Evolutionary conservation across 2,113 vertebrate species (phyloP), one percentile per base, ranked within the genome.

Genomic region (Naja naja): DNA sequence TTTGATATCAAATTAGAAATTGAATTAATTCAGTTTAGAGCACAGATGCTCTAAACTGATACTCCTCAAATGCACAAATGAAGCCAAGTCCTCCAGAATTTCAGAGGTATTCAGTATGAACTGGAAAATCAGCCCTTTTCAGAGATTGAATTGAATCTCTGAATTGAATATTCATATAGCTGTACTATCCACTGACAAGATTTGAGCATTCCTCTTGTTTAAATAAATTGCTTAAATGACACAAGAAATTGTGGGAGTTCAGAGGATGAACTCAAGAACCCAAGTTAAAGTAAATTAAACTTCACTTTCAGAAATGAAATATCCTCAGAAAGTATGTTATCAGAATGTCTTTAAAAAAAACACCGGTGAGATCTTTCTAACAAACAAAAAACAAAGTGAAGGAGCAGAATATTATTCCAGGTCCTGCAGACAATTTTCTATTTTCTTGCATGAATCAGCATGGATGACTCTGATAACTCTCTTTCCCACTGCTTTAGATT

Each of bases 311-410:
- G 88, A 93, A 60, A 96, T 89, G 85, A 93, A 95, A 96, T 94
- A 55, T 30, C 45, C 64, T 89, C 53, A 93, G n/a, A 25, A 94
- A 95, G 27, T 74, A 74, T 74, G n/a, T 2, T 45, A 60, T 95
- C 69, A 93, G 95, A 96, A 91, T 93, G 53, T 89, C 0, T 0
- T 95, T 52, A 95, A 95, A 93, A 94, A 88, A 91, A 87, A 91
- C 55, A 81, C 53, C 58, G 74, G 52, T 4, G 12, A 92, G 39
- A 64, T 95, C 92, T 96, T 97, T 96, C 94, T 94, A 85, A 93
- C 64, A 93, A 94, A 94, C 93, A 96, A 92, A 94, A 94, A 96
- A 93, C 93, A 91, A 94, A 95, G 30, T 54, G 95, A 94, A 93
- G 94, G 93, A 94, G 81, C 16, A 89, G 91, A 94, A 95, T 94